A percentile compares a stretch with the other conserved stretches of the same genome.
These are phyloP conservation scores for Biston betularia DNA, from an alignment of 2,888 invertebrate genomes.

Conservation along the genomic window DNA sequence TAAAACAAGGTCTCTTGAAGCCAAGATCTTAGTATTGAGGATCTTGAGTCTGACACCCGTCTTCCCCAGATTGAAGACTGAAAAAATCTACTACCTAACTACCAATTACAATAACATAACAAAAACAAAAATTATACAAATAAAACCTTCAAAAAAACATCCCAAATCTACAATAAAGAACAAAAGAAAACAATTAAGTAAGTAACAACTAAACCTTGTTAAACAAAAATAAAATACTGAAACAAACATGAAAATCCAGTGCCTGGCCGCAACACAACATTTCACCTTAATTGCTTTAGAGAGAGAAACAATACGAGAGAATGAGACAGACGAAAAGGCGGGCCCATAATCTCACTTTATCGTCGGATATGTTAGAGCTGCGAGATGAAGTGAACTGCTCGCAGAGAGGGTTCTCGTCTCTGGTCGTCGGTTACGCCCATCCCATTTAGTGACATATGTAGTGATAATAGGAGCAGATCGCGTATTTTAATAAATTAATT, in stretches of 20 bases:
- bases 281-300: conserved; percentile 43
- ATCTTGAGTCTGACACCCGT: too few relatives aligned
- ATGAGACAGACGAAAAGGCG: conserved; percentile 35
- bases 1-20: too few relatives aligned
- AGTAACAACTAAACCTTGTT: conserved; percentile 44
- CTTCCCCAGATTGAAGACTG: too few relatives aligned
- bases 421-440: conserved; percentile 71
- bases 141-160: neutral
- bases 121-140: neutral
- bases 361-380: conserved; percentile 40
- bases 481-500: conserved; percentile 77
- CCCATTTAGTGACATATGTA: conserved; percentile 72
- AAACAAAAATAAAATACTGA: conserved; percentile 47
- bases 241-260: conserved; percentile 53
- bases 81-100: too few relatives aligned
- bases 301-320: conserved; percentile 40
- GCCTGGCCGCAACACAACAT: conserved; percentile 44
- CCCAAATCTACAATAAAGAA: conserved; percentile 27
- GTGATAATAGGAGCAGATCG: conserved; percentile 72
- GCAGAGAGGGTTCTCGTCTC: conserved; percentile 38
- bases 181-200: conserved; percentile 39
- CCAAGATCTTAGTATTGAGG: too few relatives aligned
- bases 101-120: neutral
- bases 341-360: conserved; percentile 43
- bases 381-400: conserved; percentile 2